Conservation (phyloP, 2,113 vertebrate species). For the Cyanoliseus patagonus region DNA sequence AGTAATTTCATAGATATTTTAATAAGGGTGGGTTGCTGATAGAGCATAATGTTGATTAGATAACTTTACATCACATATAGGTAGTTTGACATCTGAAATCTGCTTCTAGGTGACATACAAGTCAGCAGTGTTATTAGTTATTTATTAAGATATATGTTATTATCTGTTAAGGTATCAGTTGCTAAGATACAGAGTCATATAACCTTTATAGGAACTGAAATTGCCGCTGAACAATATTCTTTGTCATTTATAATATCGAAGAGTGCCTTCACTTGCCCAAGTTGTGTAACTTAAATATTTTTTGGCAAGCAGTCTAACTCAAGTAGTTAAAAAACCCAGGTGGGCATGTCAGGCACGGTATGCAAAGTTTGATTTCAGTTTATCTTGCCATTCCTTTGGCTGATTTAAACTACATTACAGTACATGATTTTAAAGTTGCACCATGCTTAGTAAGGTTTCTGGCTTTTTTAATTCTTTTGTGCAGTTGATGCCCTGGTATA, state of each 20-base stretch:
- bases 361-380: neutral
- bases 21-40: neutral
- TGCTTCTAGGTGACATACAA: neutral
- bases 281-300: fast-evolving
- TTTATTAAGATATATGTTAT: neutral
- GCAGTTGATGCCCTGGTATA: neutral
- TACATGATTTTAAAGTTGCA: neutral
- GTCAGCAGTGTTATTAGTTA: neutral
- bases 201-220: neutral
- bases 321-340: neutral
- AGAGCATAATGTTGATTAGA: neutral
- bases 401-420: neutral
- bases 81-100: neutral
- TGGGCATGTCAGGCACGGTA: neutral
- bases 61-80: neutral
- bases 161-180: neutral
- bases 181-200: neutral
- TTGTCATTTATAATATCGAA: fast-evolving
- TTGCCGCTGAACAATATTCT: neutral
- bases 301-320: neutral
- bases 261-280: neutral
- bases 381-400: neutral
- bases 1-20: neutral
- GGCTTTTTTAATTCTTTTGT: neutral
- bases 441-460: neutral